phyloP scores from a whole-genome alignment of 1,140 invertebrate genomes.

The Sinella curviseta region DNA sequence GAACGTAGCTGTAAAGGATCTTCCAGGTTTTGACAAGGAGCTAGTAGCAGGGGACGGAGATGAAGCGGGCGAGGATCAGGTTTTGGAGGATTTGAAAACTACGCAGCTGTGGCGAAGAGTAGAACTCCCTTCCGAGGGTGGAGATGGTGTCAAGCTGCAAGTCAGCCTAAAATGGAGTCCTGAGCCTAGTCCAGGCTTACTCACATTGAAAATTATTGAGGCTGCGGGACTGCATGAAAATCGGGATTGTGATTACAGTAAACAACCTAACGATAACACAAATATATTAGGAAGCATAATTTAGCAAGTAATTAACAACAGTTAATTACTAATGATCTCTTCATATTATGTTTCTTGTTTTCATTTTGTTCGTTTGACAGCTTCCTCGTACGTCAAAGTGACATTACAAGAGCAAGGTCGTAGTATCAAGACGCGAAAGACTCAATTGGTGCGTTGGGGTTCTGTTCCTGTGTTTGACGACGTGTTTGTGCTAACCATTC shows the following conservation, averaged over 20 bases:
- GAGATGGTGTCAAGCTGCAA: conserved; percentile 40
- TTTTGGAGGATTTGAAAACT: conserved; percentile 37
- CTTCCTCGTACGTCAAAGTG: conserved; percentile 47
- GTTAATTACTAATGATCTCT: neutral
- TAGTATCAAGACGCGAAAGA: conserved; percentile 4
- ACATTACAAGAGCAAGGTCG: conserved; percentile 38
- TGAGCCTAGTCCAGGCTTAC: conserved; percentile 42
- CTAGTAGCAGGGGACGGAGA: neutral
- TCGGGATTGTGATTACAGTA: conserved; percentile 44
- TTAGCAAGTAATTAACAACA: neutral
- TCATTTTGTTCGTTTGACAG: conserved; percentile 23
- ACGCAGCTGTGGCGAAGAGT: conserved; percentile 41
- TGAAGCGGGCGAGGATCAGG: conserved; percentile 9
- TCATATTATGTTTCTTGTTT: neutral
- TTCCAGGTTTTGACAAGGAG: conserved; percentile 26
- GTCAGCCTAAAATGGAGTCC: conserved; percentile 36
- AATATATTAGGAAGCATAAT: neutral
- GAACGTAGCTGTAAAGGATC: conserved; percentile 43
- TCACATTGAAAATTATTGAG: conserved; percentile 45
- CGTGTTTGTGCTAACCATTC: conserved; percentile 47
- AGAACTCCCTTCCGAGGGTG: conserved; percentile 32
- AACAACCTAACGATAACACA: neutral
- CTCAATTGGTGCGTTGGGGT: conserved; percentile 44
- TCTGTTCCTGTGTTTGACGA: conserved; percentile 46
- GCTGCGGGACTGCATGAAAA: conserved; percentile 46